phyloP scores from a whole-genome alignment of 2,797 vertebrate species.

The Margarornis squamiger region DNA sequence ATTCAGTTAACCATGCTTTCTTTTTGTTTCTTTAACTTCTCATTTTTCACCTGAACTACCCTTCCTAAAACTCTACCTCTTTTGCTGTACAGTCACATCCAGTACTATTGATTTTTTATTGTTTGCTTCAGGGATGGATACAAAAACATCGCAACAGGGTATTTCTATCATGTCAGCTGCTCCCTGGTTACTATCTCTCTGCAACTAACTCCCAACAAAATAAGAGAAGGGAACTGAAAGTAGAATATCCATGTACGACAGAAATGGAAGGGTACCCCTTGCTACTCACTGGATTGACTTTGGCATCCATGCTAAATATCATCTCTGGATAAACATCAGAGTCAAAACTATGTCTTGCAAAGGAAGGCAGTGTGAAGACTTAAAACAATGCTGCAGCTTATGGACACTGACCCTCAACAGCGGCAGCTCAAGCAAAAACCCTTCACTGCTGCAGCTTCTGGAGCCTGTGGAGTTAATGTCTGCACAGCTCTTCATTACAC shows the following conservation, averaged over 20 bases:
- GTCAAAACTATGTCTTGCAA: not conserved
- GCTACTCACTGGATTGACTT: not conserved
- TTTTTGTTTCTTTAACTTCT: not conserved
- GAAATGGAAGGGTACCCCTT: not conserved
- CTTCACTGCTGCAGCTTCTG: not conserved
- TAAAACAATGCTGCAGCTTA: not conserved
- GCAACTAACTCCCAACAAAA: not conserved
- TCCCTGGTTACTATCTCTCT: not conserved
- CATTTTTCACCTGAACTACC: not conserved
- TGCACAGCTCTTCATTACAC: not conserved
- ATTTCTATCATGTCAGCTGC: not conserved
- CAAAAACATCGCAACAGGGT: not conserved
- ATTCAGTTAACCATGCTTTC: not conserved
- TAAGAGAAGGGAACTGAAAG: not conserved
- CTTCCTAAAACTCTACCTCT: not conserved
- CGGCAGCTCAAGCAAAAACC: not conserved
- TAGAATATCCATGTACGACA: not conserved
- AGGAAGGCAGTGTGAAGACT: not conserved
- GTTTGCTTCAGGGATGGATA: not conserved
- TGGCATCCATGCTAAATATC: not conserved
- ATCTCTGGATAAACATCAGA: not conserved
- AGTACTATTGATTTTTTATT: not conserved
- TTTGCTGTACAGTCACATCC: not conserved
- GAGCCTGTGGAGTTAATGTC: not conserved
- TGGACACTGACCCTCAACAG: not conserved